Conservation (phyloP, 2,113 vertebrate genomes). For the Lasiurus borealis region DNA sequence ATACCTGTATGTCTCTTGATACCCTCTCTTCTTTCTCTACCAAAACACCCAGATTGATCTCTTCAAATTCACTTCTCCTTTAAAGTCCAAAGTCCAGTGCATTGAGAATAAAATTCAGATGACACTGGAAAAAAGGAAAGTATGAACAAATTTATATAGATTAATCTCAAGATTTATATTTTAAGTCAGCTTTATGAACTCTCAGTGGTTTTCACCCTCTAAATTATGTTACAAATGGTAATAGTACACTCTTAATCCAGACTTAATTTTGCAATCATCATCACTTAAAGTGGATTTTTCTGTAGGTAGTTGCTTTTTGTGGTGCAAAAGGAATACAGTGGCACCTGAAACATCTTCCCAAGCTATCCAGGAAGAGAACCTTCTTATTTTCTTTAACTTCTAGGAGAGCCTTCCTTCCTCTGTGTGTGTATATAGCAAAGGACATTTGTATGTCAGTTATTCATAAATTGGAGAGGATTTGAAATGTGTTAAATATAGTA, state of each 20-base stretch:
- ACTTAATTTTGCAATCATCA: neutral
- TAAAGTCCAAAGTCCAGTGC: neutral
- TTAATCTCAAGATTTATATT: constrained; percentile 21
- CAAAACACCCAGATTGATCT: neutral
- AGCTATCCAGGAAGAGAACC: neutral
- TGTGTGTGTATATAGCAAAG: neutral
- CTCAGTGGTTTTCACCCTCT: neutral
- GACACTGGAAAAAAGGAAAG: neutral
- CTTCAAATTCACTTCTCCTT: neutral
- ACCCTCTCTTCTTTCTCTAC: neutral
- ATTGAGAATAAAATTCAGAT: constrained; percentile 25
- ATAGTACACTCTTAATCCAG: neutral
- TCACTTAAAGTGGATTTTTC: constrained; percentile 32
- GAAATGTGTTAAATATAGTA: neutral
- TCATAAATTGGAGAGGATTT: neutral
- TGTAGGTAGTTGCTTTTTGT: neutral
- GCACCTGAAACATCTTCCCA: neutral
- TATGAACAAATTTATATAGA: neutral
- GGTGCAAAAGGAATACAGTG: neutral
- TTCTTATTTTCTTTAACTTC: constrained; percentile 24
- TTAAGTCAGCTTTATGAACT: neutral
- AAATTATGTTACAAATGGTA: constrained; percentile 18
- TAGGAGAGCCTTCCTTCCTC: neutral
- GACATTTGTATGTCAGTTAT: constrained; percentile 7
- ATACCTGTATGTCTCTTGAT: neutral